Percentiles rank a stretch among this genome's conserved stretches.
Conservation (phyloP, 2,113 vertebrate species). For the Heteronetta atricapilla region DNA sequence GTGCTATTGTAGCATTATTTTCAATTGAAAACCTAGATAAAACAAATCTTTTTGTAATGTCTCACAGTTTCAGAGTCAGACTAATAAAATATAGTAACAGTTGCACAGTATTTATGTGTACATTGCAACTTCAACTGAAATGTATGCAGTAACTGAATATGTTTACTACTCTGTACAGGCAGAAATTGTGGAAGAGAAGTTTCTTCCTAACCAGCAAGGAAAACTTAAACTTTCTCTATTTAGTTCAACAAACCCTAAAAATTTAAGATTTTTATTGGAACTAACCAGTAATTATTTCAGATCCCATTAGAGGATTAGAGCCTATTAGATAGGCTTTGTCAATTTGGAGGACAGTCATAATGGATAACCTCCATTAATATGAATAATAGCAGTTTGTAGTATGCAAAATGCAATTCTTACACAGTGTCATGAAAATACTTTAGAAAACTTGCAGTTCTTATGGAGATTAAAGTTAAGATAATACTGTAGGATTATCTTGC, state of each 20-base stretch:
- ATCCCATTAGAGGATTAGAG: background rate
- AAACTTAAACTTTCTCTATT: background rate
- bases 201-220: background rate
- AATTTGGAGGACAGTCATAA: background rate
- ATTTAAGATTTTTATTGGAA: background rate
- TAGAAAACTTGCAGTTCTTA: background rate
- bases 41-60: background rate
- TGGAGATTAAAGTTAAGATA: background rate
- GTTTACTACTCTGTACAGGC: background rate
- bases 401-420: background rate
- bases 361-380: background rate
- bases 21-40: background rate
- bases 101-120: background rate
- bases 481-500: background rate
- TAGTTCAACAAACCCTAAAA: background rate
- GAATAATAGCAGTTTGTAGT: background rate
- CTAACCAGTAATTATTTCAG: background rate
- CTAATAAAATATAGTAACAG: background rate
- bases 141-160: background rate
- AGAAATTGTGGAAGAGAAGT: background rate
- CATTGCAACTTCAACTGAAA: background rate
- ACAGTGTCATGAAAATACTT: background rate
- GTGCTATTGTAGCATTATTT: constrained; percentile 30
- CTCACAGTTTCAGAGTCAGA: background rate
- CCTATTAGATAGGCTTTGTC: background rate